A percentile compares a stretch with the other conserved stretches of the same genome.
phyloP scores from a whole-genome alignment of 2,113 vertebrate species.

The Peucedramus taeniatus region DNA sequence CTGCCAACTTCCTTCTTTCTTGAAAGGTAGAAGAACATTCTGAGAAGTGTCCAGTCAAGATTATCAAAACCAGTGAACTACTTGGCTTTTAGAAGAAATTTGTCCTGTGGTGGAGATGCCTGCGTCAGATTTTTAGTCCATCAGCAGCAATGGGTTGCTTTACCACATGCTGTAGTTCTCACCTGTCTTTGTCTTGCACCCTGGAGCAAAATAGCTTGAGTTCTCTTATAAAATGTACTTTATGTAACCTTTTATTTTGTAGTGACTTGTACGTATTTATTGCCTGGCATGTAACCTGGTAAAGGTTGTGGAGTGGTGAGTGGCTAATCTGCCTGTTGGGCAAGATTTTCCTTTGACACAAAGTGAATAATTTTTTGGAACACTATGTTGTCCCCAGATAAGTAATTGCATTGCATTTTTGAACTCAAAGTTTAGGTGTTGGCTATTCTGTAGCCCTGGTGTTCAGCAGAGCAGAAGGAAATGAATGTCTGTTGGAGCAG shows the following conservation, averaged over 20 bases:
- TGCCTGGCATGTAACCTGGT: not conserved
- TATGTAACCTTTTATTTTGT: not conserved
- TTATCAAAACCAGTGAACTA: not conserved
- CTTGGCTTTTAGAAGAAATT: not conserved
- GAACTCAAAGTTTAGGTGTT: not conserved
- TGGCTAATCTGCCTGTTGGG: not conserved
- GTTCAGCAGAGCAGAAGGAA: not conserved
- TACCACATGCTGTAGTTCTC: fast-evolving
- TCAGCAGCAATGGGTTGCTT: not conserved
- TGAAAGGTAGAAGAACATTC: not conserved
- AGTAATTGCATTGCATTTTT: not conserved
- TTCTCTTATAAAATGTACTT: not conserved
- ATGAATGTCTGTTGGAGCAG: not conserved
- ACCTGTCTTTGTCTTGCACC: not conserved
- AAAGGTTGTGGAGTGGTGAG: fast-evolving
- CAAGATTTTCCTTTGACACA: not conserved
- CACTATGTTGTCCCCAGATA: fast-evolving
- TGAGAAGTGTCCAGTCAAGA: not conserved
- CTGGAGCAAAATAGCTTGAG: not conserved
- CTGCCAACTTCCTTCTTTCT: not conserved
- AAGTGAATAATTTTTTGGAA: too few species aligned
- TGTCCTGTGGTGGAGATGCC: not conserved
- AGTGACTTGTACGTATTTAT: not conserved
- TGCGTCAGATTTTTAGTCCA: not conserved
- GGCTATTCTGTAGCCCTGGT: not conserved